Evolutionary conservation across 2,113 vertebrate species (phyloP).

Genomic region (Marmota monax): DNA sequence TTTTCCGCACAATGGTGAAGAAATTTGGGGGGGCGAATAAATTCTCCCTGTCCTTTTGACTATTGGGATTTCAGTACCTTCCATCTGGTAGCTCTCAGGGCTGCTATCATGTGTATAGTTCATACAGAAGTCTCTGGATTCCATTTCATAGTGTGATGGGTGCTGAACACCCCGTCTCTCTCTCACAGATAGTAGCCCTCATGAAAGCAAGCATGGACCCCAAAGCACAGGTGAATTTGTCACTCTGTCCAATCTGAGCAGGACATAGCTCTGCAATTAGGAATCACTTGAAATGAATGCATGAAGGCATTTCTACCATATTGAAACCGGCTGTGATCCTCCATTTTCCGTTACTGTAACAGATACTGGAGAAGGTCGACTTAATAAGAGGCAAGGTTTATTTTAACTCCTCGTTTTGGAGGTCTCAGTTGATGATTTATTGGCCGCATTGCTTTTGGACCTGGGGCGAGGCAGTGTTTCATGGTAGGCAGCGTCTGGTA

Average conservation of each 20-base stretch:
- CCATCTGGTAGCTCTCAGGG: constrained; percentile 4
- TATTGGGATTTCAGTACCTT: constrained; percentile 36
- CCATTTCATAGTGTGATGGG: not conserved
- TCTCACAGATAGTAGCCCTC: not conserved
- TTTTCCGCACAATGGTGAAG: not conserved
- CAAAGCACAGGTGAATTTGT: not conserved
- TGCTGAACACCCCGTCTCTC: not conserved
- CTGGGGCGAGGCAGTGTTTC: not conserved
- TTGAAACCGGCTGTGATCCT: not conserved
- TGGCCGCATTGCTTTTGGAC: not conserved
- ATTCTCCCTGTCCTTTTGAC: constrained; percentile 44
- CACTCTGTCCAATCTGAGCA: not conserved
- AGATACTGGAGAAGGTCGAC: not conserved
- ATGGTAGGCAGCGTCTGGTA: too few species aligned
- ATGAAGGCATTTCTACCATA: not conserved
- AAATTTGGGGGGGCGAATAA: not conserved
- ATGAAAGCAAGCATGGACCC: not conserved
- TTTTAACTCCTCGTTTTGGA: not conserved
- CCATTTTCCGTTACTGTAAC: not conserved
- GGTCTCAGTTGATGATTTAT: not conserved
- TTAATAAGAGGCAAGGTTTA: not conserved
- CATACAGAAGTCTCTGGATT: not conserved
- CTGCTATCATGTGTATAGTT: not conserved
- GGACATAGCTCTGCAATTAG: not conserved
- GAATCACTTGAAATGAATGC: not conserved